Percentiles rank a stretch among this genome's conserved stretches.
phyloP scores from a whole-genome alignment of 2,797 vertebrate genomes.

The Linurgus olivaceus region DNA sequence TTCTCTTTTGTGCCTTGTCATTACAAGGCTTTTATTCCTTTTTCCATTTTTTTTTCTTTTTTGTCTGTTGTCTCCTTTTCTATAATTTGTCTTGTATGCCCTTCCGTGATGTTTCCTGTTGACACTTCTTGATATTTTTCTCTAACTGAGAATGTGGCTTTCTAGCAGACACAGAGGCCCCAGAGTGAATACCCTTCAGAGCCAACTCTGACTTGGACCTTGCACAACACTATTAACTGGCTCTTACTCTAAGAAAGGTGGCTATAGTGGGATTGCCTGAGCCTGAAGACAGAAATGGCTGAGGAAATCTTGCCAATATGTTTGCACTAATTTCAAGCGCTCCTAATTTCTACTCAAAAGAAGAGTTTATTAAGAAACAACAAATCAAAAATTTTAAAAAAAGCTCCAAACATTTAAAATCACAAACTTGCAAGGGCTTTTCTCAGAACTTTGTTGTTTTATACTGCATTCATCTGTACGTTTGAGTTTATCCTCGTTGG shows the following conservation, averaged over 20 bases:
- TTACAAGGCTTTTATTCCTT: background rate
- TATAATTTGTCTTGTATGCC: slow-evolving; percentile 70
- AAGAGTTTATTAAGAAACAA: background rate
- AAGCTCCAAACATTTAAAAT: slow-evolving; percentile 2
- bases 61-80: slow-evolving; percentile 51
- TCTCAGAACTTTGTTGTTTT: slow-evolving; percentile 26
- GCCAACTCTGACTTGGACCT: slow-evolving; percentile 72
- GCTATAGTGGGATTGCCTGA: slow-evolving; percentile 60
- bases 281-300: slow-evolving; percentile 43
- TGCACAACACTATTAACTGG: slow-evolving; percentile 66
- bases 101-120: slow-evolving; percentile 75
- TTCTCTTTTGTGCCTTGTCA: slow-evolving; percentile 8
- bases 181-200: slow-evolving; percentile 73
- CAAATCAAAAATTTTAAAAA: background rate
- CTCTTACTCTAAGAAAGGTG: slow-evolving; percentile 73
- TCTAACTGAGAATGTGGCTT: slow-evolving; percentile 75
- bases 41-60: background rate
- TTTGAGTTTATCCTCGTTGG: slow-evolving; percentile 50
- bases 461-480: background rate
- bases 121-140: slow-evolving; percentile 71
- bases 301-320: slow-evolving; percentile 43
- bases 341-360: slow-evolving; percentile 59
- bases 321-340: slow-evolving; percentile 23
- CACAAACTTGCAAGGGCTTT: background rate
- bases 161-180: slow-evolving; percentile 79